Conservation (phyloP, 2,797 vertebrate genomes). For the Lepus oiostolus region DNA sequence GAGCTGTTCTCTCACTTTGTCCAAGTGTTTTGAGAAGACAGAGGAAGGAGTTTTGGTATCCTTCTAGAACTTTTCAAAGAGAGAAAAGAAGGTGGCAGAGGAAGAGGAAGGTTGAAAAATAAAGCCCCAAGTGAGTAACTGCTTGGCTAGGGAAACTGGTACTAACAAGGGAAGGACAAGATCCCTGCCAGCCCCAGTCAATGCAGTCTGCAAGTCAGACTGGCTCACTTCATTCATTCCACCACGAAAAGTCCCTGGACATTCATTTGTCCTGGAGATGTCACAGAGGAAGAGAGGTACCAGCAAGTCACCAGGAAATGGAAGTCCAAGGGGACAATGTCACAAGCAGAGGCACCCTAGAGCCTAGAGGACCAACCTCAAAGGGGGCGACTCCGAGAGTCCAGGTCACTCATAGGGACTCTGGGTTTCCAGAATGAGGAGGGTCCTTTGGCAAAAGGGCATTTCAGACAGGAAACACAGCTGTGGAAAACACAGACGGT, state of each 20-base stretch:
- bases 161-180: neutral
- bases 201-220: neutral
- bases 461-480: neutral
- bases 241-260: neutral
- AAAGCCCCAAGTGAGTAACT: neutral
- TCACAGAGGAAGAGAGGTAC: neutral
- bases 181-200: neutral
- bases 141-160: neutral
- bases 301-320: neutral
- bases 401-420: neutral
- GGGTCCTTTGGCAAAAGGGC: neutral
- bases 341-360: neutral
- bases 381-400: neutral
- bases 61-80: conserved; percentile 50
- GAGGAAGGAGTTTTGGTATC: conserved; percentile 44
- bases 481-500: neutral
- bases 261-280: neutral
- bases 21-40: conserved; percentile 55
- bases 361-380: neutral
- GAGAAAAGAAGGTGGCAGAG: neutral
- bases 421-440: neutral
- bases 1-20: conserved; percentile 5
- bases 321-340: neutral
- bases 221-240: neutral
- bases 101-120: neutral